phyloP scores from a whole-genome alignment of 2,797 vertebrate genomes.

The Notoglanidium macrostoma region DNA sequence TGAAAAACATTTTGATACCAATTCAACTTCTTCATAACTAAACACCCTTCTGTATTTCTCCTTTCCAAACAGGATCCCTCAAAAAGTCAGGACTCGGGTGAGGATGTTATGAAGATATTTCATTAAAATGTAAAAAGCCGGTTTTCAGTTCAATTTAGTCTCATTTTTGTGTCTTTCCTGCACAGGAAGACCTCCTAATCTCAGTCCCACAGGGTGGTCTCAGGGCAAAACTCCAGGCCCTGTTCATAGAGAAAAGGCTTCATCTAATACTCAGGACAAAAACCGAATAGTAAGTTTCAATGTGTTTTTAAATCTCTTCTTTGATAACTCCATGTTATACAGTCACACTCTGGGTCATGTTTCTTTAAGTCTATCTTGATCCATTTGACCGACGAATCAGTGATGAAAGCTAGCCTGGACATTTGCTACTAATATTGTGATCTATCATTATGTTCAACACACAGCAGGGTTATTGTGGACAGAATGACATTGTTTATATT shows the following conservation, averaged over 20 bases:
- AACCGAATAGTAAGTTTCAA: constrained; percentile 81
- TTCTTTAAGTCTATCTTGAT: background rate
- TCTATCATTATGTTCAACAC: background rate
- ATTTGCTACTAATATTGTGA: background rate
- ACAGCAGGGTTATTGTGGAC: background rate
- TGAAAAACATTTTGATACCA: background rate
- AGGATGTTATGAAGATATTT: constrained; percentile 4
- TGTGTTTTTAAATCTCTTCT: background rate
- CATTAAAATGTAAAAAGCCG: background rate
- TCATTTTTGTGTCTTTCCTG: background rate
- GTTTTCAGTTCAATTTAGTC: background rate
- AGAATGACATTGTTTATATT: background rate
- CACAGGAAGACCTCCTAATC: constrained; percentile 79
- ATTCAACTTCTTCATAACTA: background rate
- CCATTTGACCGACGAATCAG: background rate
- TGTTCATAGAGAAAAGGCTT: constrained; percentile 78
- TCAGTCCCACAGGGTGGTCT: constrained; percentile 84
- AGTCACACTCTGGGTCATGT: background rate
- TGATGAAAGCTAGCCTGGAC: background rate
- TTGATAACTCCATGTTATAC: background rate
- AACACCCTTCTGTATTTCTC: background rate
- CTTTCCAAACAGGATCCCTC: constrained; percentile 45
- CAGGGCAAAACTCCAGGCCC: constrained; percentile 79
- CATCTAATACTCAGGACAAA: constrained; percentile 80
- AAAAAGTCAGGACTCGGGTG: constrained; percentile 53